Base-by-base conservation (phyloP, 1,140 invertebrate genomes). In the Rhyzopertha dominica region DNA sequence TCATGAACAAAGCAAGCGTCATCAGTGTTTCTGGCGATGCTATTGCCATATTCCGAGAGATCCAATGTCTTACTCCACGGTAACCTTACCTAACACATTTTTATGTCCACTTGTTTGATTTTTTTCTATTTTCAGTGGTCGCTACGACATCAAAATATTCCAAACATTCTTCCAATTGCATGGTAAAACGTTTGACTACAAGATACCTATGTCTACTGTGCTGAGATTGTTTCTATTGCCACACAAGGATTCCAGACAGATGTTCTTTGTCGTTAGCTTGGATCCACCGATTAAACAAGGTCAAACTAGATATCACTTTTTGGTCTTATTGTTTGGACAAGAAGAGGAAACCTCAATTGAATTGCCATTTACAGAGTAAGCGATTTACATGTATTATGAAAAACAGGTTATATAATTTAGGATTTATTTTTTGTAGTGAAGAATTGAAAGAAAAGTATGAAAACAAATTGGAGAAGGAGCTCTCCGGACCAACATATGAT, bases 141-240 rank as follows among this genome's bases (percentile, higher is more conserved):
- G 97, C 49, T 99, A 99, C 66, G 97, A 99, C 66, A 95, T 99
- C 68, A 99, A 99, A 75, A 85, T 99, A 29, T 99, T 96, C 64
- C 87, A 90, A 43, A 84, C 90, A 2, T 99, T 98, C 69, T 89
- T 99, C 62, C 95, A 99, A 74, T 81, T 99, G 38, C 97, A 99
- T 66, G 97, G 97, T 71, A 99, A 99, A 80, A 98, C 97, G 1
- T 99, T 98, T 68, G 96, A 99, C 74, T 99, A 99, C 72, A 99
- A 99, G 72, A 98, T 99, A 56, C 93, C 95, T 0, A 90, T 95
- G 78, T 90, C 90, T 1, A 96, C 94, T 0, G 93, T 99, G 9
- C 72, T 96, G 5, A 79, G 97, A 16, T 67, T 99, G 5, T 99
- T 99, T 63, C 74, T 98, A 16, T 72, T 99, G 32, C 96, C 95